Evolutionary conservation across 2,888 invertebrate genomes (phyloP), one percentile per base, ranked within the genome.

Genomic region (Polyommatus iphigenia): DNA sequence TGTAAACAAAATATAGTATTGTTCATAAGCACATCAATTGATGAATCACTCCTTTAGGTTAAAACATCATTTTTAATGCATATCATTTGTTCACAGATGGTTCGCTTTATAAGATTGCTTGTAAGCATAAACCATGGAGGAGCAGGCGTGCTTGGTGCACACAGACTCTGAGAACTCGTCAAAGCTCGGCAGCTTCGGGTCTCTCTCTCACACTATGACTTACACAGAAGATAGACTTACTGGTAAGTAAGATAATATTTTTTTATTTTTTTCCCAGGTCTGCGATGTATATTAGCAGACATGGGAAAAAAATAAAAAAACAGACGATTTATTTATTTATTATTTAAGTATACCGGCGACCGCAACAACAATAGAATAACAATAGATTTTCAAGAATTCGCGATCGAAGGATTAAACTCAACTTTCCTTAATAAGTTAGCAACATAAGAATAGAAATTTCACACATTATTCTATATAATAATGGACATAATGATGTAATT

Each of bases 101-200:
- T 85, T 85, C 83, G 82, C 82, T 82, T 78, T 82, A 81, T 82
- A 79, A 79, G 82, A 77, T 78, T 80, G 77, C 81, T 54, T 78
- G 77, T 15, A 80, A 81, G 78, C 62, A 67, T 24, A 41, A 87
- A 93, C 84, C 86, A 95, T 95, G 94, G 95, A 95, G 88, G 95
- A 95, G 90, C 95, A 95, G 85, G 95, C 95, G 89, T 95, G 95
- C 88, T 90, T 95, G 80, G 94, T 95, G 88, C 90, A 92, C 84
- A 94, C 94, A 76, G 93, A 94, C 85, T 94, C 94, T 83, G 94
- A 94, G 84, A 88, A 85, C 85, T 93, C 93, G 0, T 89, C 90
- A 10, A 91, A 90, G 80, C 88, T 90, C 7, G 87, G 89, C 81
- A 91, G 90, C 83, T 93, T 94, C 80, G 93, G 93, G 0, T 87